A percentile compares a stretch with the other conserved stretches of the same genome.
Conservation (phyloP, 2,113 vertebrate genomes). For the Dasyornis broadbenti region DNA sequence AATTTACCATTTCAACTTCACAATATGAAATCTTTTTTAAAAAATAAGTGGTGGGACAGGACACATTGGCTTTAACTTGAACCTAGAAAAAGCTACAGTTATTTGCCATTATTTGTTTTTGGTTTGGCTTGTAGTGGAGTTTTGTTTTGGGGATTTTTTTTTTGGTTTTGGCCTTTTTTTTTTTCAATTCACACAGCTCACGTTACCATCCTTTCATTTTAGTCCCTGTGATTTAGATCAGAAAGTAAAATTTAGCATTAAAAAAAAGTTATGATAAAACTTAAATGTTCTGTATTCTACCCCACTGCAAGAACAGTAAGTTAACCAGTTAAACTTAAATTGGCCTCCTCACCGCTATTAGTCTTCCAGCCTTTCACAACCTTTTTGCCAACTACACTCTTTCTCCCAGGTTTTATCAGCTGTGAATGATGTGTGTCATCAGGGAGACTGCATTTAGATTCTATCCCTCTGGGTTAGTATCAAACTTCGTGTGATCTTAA, state of each 20-base stretch:
- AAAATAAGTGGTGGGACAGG: background rate
- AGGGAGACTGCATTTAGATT: background rate
- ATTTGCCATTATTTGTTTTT: background rate
- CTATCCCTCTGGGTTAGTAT: background rate
- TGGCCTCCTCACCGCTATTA: background rate
- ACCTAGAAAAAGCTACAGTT: background rate
- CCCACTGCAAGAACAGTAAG: background rate
- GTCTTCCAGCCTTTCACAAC: background rate
- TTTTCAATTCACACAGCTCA: background rate
- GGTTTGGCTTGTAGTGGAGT: background rate
- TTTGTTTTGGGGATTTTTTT: background rate
- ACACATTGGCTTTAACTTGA: background rate
- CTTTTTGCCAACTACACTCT: background rate
- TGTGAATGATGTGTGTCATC: background rate
- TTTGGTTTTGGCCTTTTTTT: background rate
- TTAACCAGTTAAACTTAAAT: background rate
- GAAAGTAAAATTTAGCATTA: background rate
- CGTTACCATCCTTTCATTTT: background rate
- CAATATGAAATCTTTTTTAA: background rate
- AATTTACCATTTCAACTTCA: background rate
- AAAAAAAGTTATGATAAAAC: background rate
- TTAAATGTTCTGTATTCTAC: background rate
- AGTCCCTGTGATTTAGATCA: background rate
- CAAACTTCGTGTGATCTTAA: background rate
- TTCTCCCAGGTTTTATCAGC: background rate